These are phyloP conservation scores for Eupsilia transversa DNA, from an alignment of 2,888 invertebrate species.

Conservation along the genomic window DNA sequence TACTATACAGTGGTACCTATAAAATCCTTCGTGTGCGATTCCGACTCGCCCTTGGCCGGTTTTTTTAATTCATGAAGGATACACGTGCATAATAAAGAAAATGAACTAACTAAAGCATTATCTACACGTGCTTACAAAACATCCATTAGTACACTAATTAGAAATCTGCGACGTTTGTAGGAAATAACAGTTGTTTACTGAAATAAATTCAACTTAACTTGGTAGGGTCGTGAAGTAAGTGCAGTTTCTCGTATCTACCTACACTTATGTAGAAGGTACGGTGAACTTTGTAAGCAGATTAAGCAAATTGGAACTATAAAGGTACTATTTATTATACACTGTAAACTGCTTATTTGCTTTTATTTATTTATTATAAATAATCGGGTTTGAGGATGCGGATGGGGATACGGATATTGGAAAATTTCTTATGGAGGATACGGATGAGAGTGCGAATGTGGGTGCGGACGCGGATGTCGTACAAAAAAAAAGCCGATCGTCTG, in stretches of 20 bases:
- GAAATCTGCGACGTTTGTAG: conserved; percentile 19
- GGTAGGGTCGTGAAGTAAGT: not conserved
- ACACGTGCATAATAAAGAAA: not conserved
- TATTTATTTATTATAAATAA: no score
- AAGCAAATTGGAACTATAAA: not conserved
- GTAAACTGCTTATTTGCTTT: not conserved
- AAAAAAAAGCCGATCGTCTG: no score
- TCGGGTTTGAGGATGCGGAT: no score
- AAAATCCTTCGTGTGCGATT: not conserved
- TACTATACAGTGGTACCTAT: no score
- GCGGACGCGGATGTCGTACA: no score
- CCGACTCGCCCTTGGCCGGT: not conserved
- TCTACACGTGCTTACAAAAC: conserved; percentile 12
- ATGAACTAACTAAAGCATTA: conserved; percentile 10
- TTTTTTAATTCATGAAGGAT: not conserved
- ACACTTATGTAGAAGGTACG: not conserved
- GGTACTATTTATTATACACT: no score
- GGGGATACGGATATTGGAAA: no score
- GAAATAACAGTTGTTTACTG: conserved; percentile 34
- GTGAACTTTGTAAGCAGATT: conserved; percentile 16
- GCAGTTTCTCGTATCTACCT: not conserved
- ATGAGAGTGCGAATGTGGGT: no score
- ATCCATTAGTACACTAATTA: conserved; percentile 27
- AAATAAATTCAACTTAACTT: conserved; percentile 26
- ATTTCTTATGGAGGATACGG: no score